Evolutionary conservation across 2,113 vertebrate species (phyloP).

Genomic region (Pollimyrus isidori): DNA sequence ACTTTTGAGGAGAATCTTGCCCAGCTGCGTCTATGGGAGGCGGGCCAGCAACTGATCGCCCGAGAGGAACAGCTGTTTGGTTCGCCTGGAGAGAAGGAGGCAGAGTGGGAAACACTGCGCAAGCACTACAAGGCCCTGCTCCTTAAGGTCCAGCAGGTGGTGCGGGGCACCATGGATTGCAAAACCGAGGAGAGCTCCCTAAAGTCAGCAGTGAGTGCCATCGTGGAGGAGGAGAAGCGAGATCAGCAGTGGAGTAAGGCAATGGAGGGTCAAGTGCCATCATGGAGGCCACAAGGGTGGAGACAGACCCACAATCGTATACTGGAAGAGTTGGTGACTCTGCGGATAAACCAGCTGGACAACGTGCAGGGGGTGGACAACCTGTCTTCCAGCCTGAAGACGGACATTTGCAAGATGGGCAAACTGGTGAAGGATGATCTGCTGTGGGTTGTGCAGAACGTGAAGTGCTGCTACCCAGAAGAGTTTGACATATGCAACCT

Average conservation of each 20-base stretch:
- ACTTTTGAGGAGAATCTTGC: conserved; percentile 18
- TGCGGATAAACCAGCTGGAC: conserved; percentile 45
- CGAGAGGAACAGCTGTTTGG: conserved; percentile 46
- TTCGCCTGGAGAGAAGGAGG: conserved; percentile 30
- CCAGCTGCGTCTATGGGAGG: conserved; percentile 7
- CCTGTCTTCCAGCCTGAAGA: conserved; percentile 47
- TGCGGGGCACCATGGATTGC: conserved; percentile 48
- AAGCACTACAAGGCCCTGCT: conserved; percentile 48
- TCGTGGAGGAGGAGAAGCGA: conserved; percentile 59
- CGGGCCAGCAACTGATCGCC: conserved; percentile 41
- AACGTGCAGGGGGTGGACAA: neutral
- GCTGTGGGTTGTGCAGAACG: conserved; percentile 52
- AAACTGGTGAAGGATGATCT: conserved; percentile 70
- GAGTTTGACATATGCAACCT: conserved; percentile 64
- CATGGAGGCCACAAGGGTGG: conserved; percentile 54
- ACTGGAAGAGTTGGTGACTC: conserved; percentile 44
- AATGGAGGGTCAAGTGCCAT: conserved; percentile 14
- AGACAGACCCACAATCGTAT: conserved; percentile 48
- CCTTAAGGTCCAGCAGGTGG: conserved; percentile 44
- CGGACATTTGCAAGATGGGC: conserved; percentile 58
- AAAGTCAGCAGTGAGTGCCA: conserved; percentile 51
- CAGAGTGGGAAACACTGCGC: conserved; percentile 35
- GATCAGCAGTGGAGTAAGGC: conserved; percentile 39
- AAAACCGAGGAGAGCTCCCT: conserved; percentile 39
- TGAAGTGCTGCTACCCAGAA: conserved; percentile 68